These are phyloP conservation scores for Macrosteles quadrilineatus DNA, from an alignment of 1,140 invertebrate genomes.

Conservation along the genomic window DNA sequence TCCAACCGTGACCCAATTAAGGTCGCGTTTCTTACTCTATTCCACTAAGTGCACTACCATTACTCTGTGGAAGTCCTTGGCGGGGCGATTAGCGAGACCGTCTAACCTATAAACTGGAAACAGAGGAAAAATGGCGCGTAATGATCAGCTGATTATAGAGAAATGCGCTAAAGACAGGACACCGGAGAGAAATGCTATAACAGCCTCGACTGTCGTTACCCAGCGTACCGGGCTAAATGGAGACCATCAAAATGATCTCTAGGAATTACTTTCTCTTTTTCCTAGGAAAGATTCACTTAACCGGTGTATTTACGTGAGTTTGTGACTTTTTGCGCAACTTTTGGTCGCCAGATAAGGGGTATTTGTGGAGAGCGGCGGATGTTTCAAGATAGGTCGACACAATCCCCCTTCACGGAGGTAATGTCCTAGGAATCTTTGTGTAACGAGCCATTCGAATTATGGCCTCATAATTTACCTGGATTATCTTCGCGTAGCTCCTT, in stretches of 20 bases:
- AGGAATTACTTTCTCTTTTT: not conserved
- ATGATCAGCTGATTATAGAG: conserved; percentile 17
- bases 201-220: not conserved
- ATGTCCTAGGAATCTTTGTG: not conserved
- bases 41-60: conserved; percentile 4
- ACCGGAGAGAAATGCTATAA: not conserved
- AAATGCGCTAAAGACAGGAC: conserved; percentile 18
- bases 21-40: not conserved
- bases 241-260: not conserved
- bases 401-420: not conserved
- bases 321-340: not conserved
- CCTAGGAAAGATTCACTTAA: not conserved
- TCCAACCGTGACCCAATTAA: conserved; percentile 2
- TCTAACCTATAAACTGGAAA: conserved; percentile 17
- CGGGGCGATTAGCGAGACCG: not conserved
- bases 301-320: not conserved
- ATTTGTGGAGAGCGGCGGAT: not conserved
- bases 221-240: not conserved
- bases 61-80: conserved; percentile 12
- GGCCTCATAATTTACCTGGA: no score
- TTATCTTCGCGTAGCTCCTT: no score
- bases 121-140: not conserved
- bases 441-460: no score
- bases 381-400: not conserved
- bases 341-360: no score